These are phyloP conservation scores for Scaptodrosophila latifasciaeformis DNA, from an alignment of 2,888 invertebrate species.

Conservation along the genomic window DNA sequence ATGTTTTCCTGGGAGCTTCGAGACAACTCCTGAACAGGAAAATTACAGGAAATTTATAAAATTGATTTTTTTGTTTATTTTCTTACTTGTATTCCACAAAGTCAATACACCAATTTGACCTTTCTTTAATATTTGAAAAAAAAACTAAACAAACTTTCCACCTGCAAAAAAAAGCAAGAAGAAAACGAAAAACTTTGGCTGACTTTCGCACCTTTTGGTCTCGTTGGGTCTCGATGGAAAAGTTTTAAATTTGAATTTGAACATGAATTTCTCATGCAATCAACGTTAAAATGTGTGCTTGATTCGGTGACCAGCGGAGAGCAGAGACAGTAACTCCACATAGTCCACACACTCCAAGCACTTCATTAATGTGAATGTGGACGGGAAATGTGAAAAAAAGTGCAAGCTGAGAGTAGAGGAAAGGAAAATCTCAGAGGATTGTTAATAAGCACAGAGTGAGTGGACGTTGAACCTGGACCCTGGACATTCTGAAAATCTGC, in stretches of 20 bases:
- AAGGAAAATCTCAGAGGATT: constrained; percentile 45
- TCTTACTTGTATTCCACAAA: too few relatives aligned
- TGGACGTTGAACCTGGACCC: constrained; percentile 1
- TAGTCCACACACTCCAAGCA: constrained; percentile 34
- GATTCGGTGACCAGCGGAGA: constrained; percentile 10
- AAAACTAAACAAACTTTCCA: constrained; percentile 14
- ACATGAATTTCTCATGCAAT: constrained; percentile 68
- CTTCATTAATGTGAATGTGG: constrained; percentile 55
- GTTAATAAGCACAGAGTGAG: constrained; percentile 58
- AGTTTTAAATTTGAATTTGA: constrained; percentile 59
- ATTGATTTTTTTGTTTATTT: too few relatives aligned
- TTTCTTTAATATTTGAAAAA: too few relatives aligned
- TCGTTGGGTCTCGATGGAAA: constrained; percentile 3
- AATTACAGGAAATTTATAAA: too few relatives aligned
- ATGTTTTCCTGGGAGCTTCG: too few relatives aligned
- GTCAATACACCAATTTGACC: too few relatives aligned
- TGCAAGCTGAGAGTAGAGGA: neutral
- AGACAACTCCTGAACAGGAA: too few relatives aligned
- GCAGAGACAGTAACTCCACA: constrained; percentile 17
- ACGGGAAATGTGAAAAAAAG: constrained; percentile 17
- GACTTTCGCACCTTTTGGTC: neutral
- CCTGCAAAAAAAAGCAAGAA: too few relatives aligned
- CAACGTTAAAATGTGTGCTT: constrained; percentile 33
- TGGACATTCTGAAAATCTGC: neutral
- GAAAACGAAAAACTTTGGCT: neutral